These are phyloP conservation scores for Sebastes itinus DNA, from an alignment of 2,797 vertebrate genomes.

Conservation along the genomic window DNA sequence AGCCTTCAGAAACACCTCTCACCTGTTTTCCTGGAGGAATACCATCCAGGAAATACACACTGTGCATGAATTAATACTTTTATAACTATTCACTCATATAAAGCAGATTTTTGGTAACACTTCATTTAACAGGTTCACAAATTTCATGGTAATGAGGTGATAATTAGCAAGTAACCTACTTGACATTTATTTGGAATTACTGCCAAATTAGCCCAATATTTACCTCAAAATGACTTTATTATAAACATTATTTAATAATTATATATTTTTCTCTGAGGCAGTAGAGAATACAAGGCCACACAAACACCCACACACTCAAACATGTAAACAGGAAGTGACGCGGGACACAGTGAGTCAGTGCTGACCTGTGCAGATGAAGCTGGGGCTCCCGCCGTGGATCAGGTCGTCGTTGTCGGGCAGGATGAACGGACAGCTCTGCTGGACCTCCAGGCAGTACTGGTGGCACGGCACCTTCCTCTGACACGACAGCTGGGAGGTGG, in stretches of 20 bases:
- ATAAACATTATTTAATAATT: no score
- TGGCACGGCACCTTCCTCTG: constrained; percentile 95
- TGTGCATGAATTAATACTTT: constrained; percentile 11
- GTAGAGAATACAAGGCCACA: background rate
- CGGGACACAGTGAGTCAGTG: background rate
- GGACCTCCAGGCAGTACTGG: constrained; percentile 98
- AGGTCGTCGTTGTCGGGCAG: constrained; percentile 98
- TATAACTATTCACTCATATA: background rate
- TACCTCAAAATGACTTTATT: no score
- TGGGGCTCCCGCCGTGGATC: constrained; percentile 98
- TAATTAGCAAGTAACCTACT: no score
- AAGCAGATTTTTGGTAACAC: background rate
- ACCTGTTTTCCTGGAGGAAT: constrained; percentile 13
- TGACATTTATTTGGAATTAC: no score
- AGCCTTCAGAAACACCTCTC: constrained; percentile 30
- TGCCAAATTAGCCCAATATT: no score
- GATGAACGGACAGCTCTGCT: constrained; percentile 98
- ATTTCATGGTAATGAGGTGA: no score
- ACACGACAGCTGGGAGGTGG: constrained; percentile 94
- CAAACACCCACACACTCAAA: background rate
- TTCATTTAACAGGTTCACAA: no score
- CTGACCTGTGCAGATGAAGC: constrained; percentile 99
- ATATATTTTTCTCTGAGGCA: background rate
- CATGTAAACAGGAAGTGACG: background rate
- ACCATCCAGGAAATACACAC: constrained; percentile 17